Evolutionary conservation across 2,797 vertebrate genomes (phyloP).

Genomic region (Lindbergichthys nudifrons): DNA sequence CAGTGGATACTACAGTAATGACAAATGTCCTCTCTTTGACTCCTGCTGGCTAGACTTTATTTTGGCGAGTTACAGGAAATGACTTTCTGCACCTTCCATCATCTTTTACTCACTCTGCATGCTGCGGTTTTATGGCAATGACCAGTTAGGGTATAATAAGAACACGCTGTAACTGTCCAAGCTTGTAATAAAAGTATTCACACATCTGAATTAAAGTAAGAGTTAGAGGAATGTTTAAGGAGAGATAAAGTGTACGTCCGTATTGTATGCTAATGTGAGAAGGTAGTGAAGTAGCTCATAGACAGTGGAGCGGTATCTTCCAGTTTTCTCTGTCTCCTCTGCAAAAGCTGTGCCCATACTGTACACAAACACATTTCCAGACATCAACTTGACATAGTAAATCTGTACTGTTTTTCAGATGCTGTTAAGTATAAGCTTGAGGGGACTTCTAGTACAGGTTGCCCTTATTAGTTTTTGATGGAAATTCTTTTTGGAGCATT

Average conservation of each 20-base stretch:
- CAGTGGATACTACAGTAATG: slow-evolving; percentile 73
- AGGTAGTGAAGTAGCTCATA: slow-evolving; percentile 27
- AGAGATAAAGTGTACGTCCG: slow-evolving; percentile 16
- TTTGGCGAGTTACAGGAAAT: slow-evolving; percentile 79
- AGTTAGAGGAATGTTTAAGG: slow-evolving; percentile 37
- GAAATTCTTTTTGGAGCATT: no score
- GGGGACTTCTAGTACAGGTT: not conserved
- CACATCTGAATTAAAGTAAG: slow-evolving; percentile 57
- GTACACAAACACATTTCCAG: slow-evolving; percentile 16
- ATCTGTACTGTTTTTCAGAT: slow-evolving; percentile 9
- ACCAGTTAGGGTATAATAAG: slow-evolving; percentile 75
- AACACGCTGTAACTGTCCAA: slow-evolving; percentile 68
- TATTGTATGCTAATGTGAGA: slow-evolving; percentile 40
- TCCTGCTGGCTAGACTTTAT: slow-evolving; percentile 73
- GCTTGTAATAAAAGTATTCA: slow-evolving; percentile 69
- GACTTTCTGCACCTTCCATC: slow-evolving; percentile 71
- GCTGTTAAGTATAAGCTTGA: not conserved
- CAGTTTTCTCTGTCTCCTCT: slow-evolving; percentile 2
- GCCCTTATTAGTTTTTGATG: slow-evolving; percentile 5
- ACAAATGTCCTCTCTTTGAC: slow-evolving; percentile 76
- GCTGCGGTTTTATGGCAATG: slow-evolving; percentile 65
- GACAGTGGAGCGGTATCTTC: slow-evolving; percentile 11
- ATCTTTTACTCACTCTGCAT: slow-evolving; percentile 62
- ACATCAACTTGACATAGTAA: not conserved
- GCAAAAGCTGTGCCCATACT: not conserved